phyloP scores from a whole-genome alignment of 2,888 invertebrate species.

The Drosophila anomalata region DNA sequence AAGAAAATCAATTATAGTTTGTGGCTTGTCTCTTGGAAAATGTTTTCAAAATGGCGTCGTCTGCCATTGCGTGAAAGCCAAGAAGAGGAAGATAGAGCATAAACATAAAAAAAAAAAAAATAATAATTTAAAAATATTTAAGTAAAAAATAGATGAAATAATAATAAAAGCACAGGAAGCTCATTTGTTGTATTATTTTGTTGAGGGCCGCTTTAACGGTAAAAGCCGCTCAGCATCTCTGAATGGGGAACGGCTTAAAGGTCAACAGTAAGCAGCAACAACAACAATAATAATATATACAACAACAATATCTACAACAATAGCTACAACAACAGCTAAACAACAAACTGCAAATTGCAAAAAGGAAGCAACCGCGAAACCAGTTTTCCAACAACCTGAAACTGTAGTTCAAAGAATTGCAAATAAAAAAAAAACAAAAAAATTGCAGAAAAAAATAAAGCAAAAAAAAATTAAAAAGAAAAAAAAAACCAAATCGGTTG shows the following conservation, averaged over 20 bases:
- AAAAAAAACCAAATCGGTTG: conserved; percentile 54
- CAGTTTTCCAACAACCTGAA: conserved; percentile 63
- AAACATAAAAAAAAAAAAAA: conserved; percentile 8
- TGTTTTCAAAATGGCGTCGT: conserved; percentile 70
- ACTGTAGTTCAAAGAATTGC: conserved; percentile 60
- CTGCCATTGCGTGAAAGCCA: conserved; percentile 61
- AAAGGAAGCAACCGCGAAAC: conserved; percentile 74
- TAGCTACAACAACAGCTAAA: conserved; percentile 31
- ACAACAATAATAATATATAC: conserved; percentile 22
- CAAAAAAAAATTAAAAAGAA: conserved; percentile 20
- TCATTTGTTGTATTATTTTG: conserved; percentile 25
- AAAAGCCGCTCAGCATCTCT: conserved; percentile 69
- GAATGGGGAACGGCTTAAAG: conserved; percentile 62
- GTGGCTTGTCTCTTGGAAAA: conserved; percentile 43
- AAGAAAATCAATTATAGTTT: conserved; percentile 18
- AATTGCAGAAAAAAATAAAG: conserved; percentile 20
- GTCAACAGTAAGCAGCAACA: conserved; percentile 57
- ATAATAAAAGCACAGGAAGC: conserved; percentile 55
- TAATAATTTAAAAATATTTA: not conserved
- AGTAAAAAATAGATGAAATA: not conserved
- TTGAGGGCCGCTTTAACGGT: conserved; percentile 71
- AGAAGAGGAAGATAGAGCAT: conserved; percentile 28
- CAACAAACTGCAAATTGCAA: conserved; percentile 65
- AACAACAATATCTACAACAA: conserved; percentile 6
- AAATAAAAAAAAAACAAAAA: conserved; percentile 46